Evolutionary conservation across 2,888 invertebrate genomes (phyloP).

Genomic region (Cyclophora albipunctata): DNA sequence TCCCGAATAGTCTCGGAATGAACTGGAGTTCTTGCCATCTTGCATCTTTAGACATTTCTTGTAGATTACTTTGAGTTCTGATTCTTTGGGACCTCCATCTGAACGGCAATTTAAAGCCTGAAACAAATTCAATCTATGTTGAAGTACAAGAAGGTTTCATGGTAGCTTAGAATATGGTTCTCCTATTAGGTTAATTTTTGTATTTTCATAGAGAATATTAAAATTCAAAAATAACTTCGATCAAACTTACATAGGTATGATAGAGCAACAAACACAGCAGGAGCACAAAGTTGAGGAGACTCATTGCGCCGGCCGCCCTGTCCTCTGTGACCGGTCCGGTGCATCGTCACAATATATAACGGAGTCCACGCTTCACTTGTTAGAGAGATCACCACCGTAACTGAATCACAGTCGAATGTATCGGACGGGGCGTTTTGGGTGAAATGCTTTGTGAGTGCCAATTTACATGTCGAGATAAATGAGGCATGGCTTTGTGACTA

Average conservation of each 20-base stretch:
- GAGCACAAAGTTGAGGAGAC: conserved; percentile 30
- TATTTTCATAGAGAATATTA: background rate
- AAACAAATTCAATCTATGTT: background rate
- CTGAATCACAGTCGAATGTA: background rate
- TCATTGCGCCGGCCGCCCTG: conserved; percentile 28
- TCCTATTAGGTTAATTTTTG: too few relatives aligned
- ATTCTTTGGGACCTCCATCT: conserved; percentile 75
- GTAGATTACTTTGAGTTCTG: conserved; percentile 74
- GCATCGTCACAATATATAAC: conserved; percentile 33
- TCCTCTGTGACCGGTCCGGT: conserved; percentile 27
- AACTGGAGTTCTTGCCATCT: conserved; percentile 41
- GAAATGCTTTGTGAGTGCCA: too few relatives aligned
- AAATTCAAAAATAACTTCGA: background rate
- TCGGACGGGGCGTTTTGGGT: background rate
- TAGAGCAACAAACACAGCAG: conserved; percentile 33
- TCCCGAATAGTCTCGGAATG: conserved; percentile 24
- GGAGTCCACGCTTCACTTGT: conserved; percentile 35
- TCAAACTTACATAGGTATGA: conserved; percentile 40
- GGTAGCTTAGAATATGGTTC: too few relatives aligned
- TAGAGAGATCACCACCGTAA: conserved; percentile 14
- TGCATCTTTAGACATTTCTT: conserved; percentile 72
- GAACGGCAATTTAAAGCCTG: conserved; percentile 76
- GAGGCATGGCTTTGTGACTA: too few relatives aligned
- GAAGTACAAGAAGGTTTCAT: background rate
- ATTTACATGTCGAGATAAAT: too few relatives aligned